Evolutionary conservation across 2,888 invertebrate genomes (phyloP).

Genomic region (Alsophila aescularia): DNA sequence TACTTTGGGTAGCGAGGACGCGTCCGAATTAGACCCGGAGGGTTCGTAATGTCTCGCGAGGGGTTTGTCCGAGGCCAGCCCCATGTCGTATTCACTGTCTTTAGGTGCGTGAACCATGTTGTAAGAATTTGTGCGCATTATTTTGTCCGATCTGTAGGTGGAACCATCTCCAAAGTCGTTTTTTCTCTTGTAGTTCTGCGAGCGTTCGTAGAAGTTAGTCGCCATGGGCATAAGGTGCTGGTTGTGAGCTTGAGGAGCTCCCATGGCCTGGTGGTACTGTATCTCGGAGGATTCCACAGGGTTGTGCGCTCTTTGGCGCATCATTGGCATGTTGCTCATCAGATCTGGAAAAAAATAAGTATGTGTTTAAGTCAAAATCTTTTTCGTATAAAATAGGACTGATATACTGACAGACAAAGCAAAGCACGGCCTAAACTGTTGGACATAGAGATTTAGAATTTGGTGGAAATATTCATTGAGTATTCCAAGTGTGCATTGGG

Average conservation of each 20-base stretch:
- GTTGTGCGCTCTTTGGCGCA: constrained; percentile 66
- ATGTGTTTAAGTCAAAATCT: not conserved
- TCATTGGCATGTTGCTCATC: constrained; percentile 66
- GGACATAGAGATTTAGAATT: no score
- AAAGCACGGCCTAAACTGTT: no score
- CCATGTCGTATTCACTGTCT: constrained; percentile 55
- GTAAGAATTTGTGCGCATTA: constrained; percentile 69
- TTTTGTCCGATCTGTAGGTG: constrained; percentile 71
- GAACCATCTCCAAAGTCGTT: constrained; percentile 73
- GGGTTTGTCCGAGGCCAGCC: constrained; percentile 58
- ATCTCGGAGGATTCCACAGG: constrained; percentile 73
- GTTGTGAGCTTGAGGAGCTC: constrained; percentile 52
- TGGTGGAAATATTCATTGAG: no score
- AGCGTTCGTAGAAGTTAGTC: constrained; percentile 70
- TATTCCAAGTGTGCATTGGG: no score
- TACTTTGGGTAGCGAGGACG: constrained; percentile 61
- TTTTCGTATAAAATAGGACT: not conserved
- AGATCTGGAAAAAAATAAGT: constrained; percentile 52
- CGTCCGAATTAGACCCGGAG: constrained; percentile 64
- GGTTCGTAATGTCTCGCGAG: constrained; percentile 62
- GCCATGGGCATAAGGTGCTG: constrained; percentile 65
- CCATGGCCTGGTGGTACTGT: constrained; percentile 67
- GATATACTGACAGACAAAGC: not conserved
- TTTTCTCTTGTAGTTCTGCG: constrained; percentile 70
- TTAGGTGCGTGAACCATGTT: constrained; percentile 59